Evolutionary conservation across 2,797 vertebrate species (phyloP).

Genomic region (Chrosomus eos): DNA sequence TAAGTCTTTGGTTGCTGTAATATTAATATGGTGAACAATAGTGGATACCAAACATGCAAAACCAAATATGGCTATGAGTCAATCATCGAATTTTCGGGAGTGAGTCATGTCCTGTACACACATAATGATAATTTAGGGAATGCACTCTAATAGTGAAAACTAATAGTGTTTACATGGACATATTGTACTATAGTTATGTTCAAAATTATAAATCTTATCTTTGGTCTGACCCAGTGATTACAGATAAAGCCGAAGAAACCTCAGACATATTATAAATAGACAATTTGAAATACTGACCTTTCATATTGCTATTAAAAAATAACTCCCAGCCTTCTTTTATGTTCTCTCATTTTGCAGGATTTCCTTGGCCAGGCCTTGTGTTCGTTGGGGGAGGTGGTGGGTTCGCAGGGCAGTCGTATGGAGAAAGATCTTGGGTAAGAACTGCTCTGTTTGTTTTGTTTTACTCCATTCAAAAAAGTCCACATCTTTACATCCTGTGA

Average conservation of each 20-base stretch:
- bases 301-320: not conserved
- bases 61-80: not conserved
- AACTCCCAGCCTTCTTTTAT: not conserved
- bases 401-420: constrained; percentile 90
- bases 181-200: not conserved
- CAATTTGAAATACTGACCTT: constrained; percentile 5
- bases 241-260: not conserved
- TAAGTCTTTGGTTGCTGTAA: not conserved
- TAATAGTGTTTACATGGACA: not conserved
- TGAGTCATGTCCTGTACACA: not conserved
- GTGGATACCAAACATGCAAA: not conserved
- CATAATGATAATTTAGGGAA: not conserved
- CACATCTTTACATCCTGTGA: not conserved
- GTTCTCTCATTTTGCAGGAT: constrained; percentile 79
- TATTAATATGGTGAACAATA: not conserved
- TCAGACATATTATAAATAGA: not conserved
- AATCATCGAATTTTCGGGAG: not conserved
- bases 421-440: constrained; percentile 94
- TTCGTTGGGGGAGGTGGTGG: constrained; percentile 95
- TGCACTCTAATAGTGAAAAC: not conserved
- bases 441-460: not conserved
- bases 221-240: not conserved
- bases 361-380: constrained; percentile 94
- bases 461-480: not conserved
- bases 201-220: not conserved